A percentile compares a stretch with the other conserved stretches of the same genome.
These are phyloP conservation scores for Australoheros facetus DNA, from an alignment of 2,797 vertebrate species.

Conservation along the genomic window DNA sequence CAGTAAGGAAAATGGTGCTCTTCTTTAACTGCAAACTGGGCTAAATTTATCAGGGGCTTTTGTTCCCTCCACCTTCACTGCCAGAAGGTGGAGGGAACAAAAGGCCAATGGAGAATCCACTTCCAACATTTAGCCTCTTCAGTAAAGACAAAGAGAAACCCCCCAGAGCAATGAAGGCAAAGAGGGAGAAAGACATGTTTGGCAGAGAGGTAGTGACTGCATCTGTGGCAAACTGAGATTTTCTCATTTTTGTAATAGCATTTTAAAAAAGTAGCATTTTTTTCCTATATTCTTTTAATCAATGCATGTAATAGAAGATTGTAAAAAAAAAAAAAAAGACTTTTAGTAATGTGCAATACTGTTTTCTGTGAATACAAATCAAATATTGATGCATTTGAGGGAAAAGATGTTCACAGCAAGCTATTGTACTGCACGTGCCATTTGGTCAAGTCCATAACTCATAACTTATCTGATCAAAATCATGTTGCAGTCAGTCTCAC, in stretches of 20 bases:
- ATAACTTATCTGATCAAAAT: neutral
- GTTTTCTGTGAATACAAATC: too few relatives aligned
- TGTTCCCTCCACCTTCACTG: neutral
- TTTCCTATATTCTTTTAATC: neutral
- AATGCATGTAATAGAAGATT: neutral
- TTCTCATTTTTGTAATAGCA: neutral
- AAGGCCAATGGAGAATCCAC: neutral
- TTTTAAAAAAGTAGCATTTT: fast-evolving
- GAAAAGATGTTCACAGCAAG: neutral
- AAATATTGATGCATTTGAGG: neutral
- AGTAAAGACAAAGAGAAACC: neutral
- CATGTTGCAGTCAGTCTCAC: neutral
- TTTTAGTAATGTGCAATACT: too few relatives aligned
- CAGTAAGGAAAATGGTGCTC: neutral
- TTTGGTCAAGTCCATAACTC: neutral
- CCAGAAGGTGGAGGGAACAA: slow-evolving; percentile 6
- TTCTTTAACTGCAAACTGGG: slow-evolving; percentile 23
- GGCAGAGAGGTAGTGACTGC: neutral
- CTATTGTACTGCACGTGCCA: neutral
- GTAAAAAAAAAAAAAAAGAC: neutral
- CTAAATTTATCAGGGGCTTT: neutral
- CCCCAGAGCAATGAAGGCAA: neutral
- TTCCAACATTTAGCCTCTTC: slow-evolving; percentile 9
- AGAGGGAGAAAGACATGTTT: neutral
- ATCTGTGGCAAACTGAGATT: neutral